A percentile compares a stretch with the other conserved stretches of the same genome.
Evolutionary conservation across 2,113 vertebrate genomes (phyloP).

Genomic region (Bujurquina vittata): DNA sequence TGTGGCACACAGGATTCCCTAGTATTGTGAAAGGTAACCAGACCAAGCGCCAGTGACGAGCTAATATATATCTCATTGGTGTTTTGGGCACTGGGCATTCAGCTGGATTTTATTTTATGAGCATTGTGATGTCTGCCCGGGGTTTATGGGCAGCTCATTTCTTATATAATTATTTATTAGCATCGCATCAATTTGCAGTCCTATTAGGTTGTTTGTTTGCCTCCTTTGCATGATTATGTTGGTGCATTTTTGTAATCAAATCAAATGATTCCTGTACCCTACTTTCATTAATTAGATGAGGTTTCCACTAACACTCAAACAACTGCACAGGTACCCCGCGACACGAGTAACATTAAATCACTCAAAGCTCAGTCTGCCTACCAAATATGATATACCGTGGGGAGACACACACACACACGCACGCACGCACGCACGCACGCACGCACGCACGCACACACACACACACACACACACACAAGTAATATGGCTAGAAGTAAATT

Average conservation of each 20-base stretch:
- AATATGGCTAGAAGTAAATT: too few species aligned
- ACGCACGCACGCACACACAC: too few species aligned
- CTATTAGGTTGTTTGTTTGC: slow-evolving; percentile 1
- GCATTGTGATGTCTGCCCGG: too few species aligned
- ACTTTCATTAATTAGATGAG: background rate
- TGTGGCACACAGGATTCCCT: background rate
- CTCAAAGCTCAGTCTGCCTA: background rate
- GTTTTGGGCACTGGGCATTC: too few species aligned
- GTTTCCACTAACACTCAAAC: background rate
- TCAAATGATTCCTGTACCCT: slow-evolving; percentile 6
- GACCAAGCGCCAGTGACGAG: background rate
- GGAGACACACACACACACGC: background rate
- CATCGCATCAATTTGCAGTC: background rate
- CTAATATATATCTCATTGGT: too few species aligned
- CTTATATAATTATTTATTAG: background rate
- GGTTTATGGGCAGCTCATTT: background rate
- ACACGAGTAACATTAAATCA: background rate
- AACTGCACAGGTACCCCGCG: background rate
- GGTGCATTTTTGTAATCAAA: slow-evolving; percentile 4
- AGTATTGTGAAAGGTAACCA: background rate
- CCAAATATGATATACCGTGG: background rate
- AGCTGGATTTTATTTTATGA: too few species aligned
- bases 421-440: too few species aligned
- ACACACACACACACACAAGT: too few species aligned
- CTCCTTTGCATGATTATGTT: background rate